Conservation (phyloP, 2,888 invertebrate species). For the Amphipoea lucens region DNA sequence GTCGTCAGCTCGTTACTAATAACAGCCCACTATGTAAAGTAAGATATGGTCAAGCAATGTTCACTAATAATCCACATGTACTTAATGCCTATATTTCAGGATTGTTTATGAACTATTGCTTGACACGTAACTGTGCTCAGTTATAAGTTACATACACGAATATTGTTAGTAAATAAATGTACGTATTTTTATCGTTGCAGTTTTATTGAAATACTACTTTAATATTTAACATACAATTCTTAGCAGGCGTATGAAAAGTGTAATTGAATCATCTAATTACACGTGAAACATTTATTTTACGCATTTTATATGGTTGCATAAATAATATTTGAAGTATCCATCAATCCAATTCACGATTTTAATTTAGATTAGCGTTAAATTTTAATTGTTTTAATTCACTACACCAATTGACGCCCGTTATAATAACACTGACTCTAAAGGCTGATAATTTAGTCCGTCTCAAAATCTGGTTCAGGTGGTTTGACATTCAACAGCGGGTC, state of each 20-base stretch:
- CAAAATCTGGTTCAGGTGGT: conserved; percentile 56
- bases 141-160: conserved; percentile 71
- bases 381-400: conserved; percentile 25
- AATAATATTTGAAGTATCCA: conserved; percentile 1
- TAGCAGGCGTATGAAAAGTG: neutral
- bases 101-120: conserved; percentile 67
- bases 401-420: conserved; percentile 1
- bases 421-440: conserved; percentile 25
- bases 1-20: conserved; percentile 47
- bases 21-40: conserved; percentile 53
- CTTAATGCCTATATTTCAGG: conserved; percentile 47
- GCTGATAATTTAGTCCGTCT: conserved; percentile 41
- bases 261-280: conserved; percentile 2
- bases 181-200: conserved; percentile 68
- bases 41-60: conserved; percentile 59
- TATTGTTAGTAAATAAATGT: conserved; percentile 76
- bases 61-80: conserved; percentile 60
- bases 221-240: conserved; percentile 13
- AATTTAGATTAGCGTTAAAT: conserved; percentile 11
- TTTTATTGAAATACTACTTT: conserved; percentile 62
- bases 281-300: conserved; percentile 10
- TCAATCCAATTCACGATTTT: conserved; percentile 7
- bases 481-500: conserved; percentile 51
- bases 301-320: neutral
- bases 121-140: conserved; percentile 64